Evolutionary conservation across 2,797 vertebrate genomes (phyloP), one percentile per base, ranked within the genome.

Genomic region (Artibeus jamaicensis): DNA sequence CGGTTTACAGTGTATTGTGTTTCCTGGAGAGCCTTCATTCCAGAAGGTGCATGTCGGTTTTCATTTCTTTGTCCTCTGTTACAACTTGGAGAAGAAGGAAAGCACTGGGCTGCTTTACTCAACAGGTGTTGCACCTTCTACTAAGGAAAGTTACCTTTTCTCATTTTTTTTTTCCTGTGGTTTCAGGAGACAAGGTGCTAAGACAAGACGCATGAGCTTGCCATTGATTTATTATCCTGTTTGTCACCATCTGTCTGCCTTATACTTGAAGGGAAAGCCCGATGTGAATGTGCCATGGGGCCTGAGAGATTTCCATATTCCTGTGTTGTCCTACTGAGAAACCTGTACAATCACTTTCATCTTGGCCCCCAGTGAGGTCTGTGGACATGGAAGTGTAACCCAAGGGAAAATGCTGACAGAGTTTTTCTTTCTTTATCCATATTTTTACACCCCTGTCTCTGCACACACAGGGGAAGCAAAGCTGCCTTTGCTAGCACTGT

Each of bases 371-470:
- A 2, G 76, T 34, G 67, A 57, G 65, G 84, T 7, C 48, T n/a
- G 37, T 34, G 19, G 48, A 53, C 22, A 9, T 62, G 55, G 53
- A n/a, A n/a, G 11, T 71, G 14, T 59, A 29, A 50, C 48, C n/a
- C 32, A 2, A 0, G 12, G 22, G 34, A 57, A n/a, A n/a, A 6
- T 34, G 24, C 4, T 34, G 5, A 32, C 21, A 1, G 18, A 18
- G 12, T 24, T 29, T 32, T 29, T 48, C 59, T 46, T n/a, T 37
- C 21, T 68, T 37, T 11, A 19, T 57, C 55, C 44, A 5, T 57
- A 8, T 18, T n/a, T 37, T 3, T 7, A 7, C 0, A 9, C 12
- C 22, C 1, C 4, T 21, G 7, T 5, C 5, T 3, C 48, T 1
- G 3, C 32, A 29, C 26, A 37, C 26, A 7, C 29, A 4, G 37